Percentiles rank a stretch among this genome's conserved stretches.
Conservation (phyloP, 1,140 invertebrate genomes). For the Chelonus insularis region DNA sequence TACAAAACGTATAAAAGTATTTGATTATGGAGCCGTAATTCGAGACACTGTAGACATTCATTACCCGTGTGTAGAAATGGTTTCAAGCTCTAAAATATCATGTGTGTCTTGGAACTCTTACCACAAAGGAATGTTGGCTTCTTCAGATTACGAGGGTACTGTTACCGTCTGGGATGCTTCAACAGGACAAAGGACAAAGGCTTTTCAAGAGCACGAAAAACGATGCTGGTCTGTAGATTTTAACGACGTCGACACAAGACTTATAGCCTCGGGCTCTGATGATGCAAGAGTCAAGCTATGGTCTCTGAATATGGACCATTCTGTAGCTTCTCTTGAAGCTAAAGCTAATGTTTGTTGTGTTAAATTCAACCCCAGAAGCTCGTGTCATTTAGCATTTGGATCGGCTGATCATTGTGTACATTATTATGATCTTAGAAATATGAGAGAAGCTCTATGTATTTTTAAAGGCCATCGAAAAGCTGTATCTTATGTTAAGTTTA, state of each 20-base stretch:
- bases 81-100: constrained; percentile 93
- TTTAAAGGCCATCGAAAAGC: constrained; percentile 94
- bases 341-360: constrained; percentile 97
- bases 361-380: constrained; percentile 89
- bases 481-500: constrained; percentile 95
- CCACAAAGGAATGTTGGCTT: constrained; percentile 86
- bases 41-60: constrained; percentile 85
- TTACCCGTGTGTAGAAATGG: constrained; percentile 91
- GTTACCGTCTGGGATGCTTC: constrained; percentile 93
- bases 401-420: constrained; percentile 97
- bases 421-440: constrained; percentile 91
- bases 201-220: constrained; percentile 91
- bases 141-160: constrained; percentile 94
- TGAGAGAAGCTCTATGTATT: constrained; percentile 78
- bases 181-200: constrained; percentile 73
- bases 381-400: constrained; percentile 88
- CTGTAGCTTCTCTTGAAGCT: constrained; percentile 83
- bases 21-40: constrained; percentile 87
- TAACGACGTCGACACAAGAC: constrained; percentile 86
- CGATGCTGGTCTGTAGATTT: constrained; percentile 97
- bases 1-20: constrained; percentile 92
- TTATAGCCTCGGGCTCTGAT: constrained; percentile 93
- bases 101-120: constrained; percentile 95
- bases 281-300: constrained; percentile 94
- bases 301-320: constrained; percentile 86